phyloP scores from a whole-genome alignment of 2,113 vertebrate species.

The Oreochromis niloticus region DNA sequence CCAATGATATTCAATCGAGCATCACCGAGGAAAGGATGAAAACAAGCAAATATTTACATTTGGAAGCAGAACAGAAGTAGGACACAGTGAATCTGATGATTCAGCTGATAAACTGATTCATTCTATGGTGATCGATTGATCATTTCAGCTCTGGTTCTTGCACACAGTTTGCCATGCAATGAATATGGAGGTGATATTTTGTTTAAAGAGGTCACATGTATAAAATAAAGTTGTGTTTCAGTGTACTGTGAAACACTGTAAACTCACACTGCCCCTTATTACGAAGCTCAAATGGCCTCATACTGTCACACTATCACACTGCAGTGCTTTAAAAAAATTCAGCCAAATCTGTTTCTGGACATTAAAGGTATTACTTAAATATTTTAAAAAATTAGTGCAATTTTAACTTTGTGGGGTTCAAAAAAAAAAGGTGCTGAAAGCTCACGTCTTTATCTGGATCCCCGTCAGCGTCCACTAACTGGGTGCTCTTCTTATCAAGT shows the following conservation, averaged over 20 bases:
- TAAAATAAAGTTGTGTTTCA: background rate
- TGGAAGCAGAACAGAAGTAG: background rate
- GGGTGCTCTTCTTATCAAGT: background rate
- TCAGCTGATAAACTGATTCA: background rate
- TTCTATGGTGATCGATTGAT: background rate
- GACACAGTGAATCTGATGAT: background rate
- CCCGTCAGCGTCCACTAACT: background rate
- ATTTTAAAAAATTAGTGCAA: background rate
- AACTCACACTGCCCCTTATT: background rate
- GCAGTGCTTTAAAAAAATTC: background rate
- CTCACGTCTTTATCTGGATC: background rate
- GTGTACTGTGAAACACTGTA: background rate
- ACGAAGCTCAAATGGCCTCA: background rate
- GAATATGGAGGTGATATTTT: background rate
- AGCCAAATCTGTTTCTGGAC: background rate
- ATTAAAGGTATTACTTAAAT: background rate
- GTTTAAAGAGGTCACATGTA: background rate
- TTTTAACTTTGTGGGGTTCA: background rate
- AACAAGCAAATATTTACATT: slow-evolving; percentile 1
- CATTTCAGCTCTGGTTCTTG: background rate
- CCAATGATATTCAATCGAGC: background rate
- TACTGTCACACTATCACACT: background rate
- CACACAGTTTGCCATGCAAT: background rate
- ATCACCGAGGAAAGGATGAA: background rate
- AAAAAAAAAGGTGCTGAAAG: background rate